Evolutionary conservation across 2,797 vertebrate genomes (phyloP), one percentile per base, ranked within the genome.

Genomic region (Menidia menidia): DNA sequence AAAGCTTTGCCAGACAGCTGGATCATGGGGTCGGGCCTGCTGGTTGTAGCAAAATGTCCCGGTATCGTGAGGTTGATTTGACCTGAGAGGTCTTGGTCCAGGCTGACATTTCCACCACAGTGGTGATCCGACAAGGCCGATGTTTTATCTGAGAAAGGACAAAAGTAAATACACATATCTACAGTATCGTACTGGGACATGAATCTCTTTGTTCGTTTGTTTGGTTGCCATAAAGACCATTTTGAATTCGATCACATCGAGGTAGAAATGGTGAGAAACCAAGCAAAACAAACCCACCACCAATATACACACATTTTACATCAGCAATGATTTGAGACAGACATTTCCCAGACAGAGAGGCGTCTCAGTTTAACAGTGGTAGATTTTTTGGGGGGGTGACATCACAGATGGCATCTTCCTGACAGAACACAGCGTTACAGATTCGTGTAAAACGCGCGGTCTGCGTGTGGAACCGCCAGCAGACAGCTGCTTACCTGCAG

Each of bases 401-500:
- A 25, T 25, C 25, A 25, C 25, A 25, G 25, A 25, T 25, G 25
- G 25, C 25, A 25, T 25, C 25, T 25, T 25, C 25, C 25, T 25
- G 25, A 25, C 25, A 25, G 25, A 25, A 25, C 25, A 25, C 25
- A 25, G 2, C 25, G 25, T 25, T 25, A 25, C 25, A 25, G 25
- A 25, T 25, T 25, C 25, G 25, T 25, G 25, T 25, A 25, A 25
- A 25, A 25, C 25, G 25, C 25, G 25, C 25, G 2, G 25, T 2
- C 25, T 25, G 25, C 25, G 25, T 25, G 25, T 25, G 25, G 25
- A 25, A 25, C 25, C 25, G 25, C 25, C 25, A 25, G 4, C 7
- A 32, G 30, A 19, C 42, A n/a, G n/a, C 33, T 35, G 11, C 85
- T 90, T 91, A 94, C 93, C 93, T 93, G 92, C 87, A 53, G 87